Evolutionary conservation across 1,140 invertebrate genomes (phyloP).

Genomic region (Heliconius nattereri): DNA sequence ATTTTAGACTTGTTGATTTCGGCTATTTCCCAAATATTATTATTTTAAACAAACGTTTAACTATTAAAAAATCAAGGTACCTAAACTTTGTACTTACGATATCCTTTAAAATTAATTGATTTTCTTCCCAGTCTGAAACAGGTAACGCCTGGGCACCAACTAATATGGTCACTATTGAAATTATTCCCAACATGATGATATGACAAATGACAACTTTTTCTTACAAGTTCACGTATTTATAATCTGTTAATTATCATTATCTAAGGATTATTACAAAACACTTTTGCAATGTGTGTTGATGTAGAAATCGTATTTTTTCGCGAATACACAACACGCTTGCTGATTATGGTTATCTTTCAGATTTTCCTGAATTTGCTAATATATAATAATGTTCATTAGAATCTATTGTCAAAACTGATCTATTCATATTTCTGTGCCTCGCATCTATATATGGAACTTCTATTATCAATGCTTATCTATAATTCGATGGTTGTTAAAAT

Average conservation of each 20-base stretch:
- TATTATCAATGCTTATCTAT: neutral
- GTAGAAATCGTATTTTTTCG: neutral
- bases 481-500: neutral
- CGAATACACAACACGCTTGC: neutral
- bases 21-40: too few relatives aligned
- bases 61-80: neutral
- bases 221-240: constrained; percentile 20
- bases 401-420: neutral
- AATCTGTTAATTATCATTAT: constrained; percentile 26
- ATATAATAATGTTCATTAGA: neutral
- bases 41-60: neutral
- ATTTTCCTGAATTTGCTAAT: neutral
- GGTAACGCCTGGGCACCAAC: constrained; percentile 21
- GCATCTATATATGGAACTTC: neutral
- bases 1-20: too few relatives aligned
- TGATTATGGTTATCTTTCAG: neutral
- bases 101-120: neutral
- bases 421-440: neutral
- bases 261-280: constrained; percentile 20
- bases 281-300: neutral
- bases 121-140: neutral
- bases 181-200: constrained; percentile 25
- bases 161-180: constrained; percentile 22
- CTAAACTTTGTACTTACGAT: neutral
- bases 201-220: constrained; percentile 20